A percentile compares a stretch with the other conserved stretches of the same genome.
Conservation (phyloP, 2,888 invertebrate genomes). For the Limnephilus auricula region DNA sequence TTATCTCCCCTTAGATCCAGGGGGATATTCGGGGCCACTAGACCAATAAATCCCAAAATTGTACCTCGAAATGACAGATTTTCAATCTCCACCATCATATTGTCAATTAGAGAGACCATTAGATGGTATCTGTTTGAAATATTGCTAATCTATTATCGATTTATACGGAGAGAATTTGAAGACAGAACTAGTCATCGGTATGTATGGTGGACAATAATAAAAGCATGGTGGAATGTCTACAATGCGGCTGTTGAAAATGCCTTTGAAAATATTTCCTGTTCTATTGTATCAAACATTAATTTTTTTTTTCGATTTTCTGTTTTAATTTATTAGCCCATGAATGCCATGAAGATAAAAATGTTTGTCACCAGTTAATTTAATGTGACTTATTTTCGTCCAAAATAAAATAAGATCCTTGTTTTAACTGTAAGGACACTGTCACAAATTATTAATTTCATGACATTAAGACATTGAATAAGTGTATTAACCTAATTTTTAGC, state of each 20-base stretch:
- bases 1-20: neutral
- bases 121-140: conserved; percentile 49
- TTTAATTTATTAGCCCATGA: neutral
- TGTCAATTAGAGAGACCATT: conserved; percentile 48
- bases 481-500: no score
- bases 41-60: neutral
- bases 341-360: neutral
- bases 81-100: neutral
- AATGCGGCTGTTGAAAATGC: neutral
- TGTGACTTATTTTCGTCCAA: no score
- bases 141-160: conserved; percentile 29
- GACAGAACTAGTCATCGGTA: neutral
- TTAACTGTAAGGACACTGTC: neutral
- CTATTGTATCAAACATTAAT: neutral
- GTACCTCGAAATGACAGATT: neutral
- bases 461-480: no score
- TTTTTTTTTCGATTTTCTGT: neutral
- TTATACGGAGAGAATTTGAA: neutral
- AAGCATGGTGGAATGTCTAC: neutral
- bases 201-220: neutral
- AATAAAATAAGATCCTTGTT: neutral
- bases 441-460: no score
- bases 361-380: neutral
- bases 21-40: neutral
- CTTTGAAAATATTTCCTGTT: neutral